Conservation (phyloP, 2,888 invertebrate species). For the Mallateleia sp. region DNA sequence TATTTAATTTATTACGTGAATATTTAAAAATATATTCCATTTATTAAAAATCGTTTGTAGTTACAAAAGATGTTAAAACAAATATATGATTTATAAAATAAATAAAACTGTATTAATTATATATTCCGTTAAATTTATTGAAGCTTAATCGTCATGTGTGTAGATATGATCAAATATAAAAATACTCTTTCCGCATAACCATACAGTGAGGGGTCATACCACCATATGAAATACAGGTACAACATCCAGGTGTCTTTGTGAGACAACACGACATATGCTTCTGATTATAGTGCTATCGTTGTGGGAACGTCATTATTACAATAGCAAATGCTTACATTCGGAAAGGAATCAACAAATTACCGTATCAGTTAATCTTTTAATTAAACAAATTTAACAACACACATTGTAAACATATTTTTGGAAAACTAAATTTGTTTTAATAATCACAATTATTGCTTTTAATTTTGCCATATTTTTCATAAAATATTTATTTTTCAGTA, state of each 20-base stretch:
- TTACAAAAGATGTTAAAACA: too few relatives aligned
- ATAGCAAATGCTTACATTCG: conserved; percentile 63
- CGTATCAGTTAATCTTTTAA: conserved; percentile 7
- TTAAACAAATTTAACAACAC: conserved; percentile 20
- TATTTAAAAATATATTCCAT: too few relatives aligned
- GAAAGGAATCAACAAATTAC: conserved; percentile 32
- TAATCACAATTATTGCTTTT: too few relatives aligned
- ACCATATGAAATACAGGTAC: conserved; percentile 85
- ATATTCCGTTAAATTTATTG: conserved; percentile 22
- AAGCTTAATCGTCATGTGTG: conserved; percentile 56
- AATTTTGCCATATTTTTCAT: too few relatives aligned
- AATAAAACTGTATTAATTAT: not conserved
- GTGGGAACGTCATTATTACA: conserved; percentile 86
- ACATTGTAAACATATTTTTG: too few relatives aligned
- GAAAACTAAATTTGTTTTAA: too few relatives aligned
- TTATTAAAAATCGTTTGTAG: too few relatives aligned
- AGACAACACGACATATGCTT: conserved; percentile 85
- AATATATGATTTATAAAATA: not conserved
- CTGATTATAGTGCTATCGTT: conserved; percentile 86
- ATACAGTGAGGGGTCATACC: conserved; percentile 79
- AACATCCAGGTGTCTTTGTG: conserved; percentile 86
- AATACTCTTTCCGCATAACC: conserved; percentile 78
- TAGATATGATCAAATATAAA: conserved; percentile 62
- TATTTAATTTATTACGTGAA: too few relatives aligned
- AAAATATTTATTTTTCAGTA: too few relatives aligned